Base-by-base conservation (phyloP, 30 jellyfish, hydroid and myxozoan species). In the Mastigias papua region DNA sequence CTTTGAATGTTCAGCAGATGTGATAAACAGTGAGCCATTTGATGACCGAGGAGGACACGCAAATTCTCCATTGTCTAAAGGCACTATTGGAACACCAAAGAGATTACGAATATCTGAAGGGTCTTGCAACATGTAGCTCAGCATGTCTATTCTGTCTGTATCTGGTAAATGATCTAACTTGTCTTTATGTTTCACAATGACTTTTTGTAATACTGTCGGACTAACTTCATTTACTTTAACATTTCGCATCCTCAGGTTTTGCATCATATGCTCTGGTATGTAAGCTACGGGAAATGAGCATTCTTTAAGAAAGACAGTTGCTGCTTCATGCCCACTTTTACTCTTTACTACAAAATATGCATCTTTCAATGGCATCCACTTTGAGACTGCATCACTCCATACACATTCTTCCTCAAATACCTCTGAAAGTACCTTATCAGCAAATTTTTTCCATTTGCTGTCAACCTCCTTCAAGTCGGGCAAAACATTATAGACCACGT, bases 381-480 rank as follows among this genome's bases (percentile, higher is more conserved):
- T 28, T 25, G 58, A 13, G 2, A 51, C 25, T 48, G 96, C 84
- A 33, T 27, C 70, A 20, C 85, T 80, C 86, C 85, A 89, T 11
- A 89, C n/a, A 54, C 81, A 73, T 13, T 27, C 76, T 8, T 33
- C 13, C 23, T 28, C 35, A n/a, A 86, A 69, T 29, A 82, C 48
- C 25, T 23, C 22, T 35, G 46, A 58, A 23, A 67, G 86, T n/a
- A 85, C 65, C 76, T 26, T 26, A 13, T 51, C 50, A 6, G 89
- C 67, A 23, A 91, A 74, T n/a, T 20, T 32, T 33, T 33, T 26
- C 98, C 98, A 91, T 62, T 86, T 91, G 25, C 70, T 33, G 63
- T 91, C 90, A 23, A 91, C 98, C 19, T 26, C 61, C 7, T 82
- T 71, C 32, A 69, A 26, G 31, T 79, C 86, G 34, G 98, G 96